Conservation (phyloP, 2,888 invertebrate species). For the Apamea anceps region DNA sequence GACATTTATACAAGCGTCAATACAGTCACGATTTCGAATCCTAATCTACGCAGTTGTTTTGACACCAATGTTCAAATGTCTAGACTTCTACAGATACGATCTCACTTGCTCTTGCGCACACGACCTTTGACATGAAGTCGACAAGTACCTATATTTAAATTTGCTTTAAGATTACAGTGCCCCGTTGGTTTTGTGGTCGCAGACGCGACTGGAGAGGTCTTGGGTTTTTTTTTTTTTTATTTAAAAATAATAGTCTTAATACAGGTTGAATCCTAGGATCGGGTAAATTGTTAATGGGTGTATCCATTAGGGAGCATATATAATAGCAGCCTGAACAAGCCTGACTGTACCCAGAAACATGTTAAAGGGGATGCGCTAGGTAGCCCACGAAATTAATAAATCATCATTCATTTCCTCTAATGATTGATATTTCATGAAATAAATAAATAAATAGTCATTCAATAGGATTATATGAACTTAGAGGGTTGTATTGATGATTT, state of each 20-base stretch:
- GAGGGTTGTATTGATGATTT: no score
- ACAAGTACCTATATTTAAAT: background rate
- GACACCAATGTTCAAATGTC: constrained; percentile 17
- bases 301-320: no score
- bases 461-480: no score
- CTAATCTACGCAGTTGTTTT: constrained; percentile 1
- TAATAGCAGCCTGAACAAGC: no score
- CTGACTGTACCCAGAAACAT: no score
- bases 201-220: background rate
- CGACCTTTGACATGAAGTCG: constrained; percentile 11
- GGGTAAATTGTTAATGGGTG: background rate
- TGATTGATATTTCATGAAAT: no score
- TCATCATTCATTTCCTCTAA: no score
- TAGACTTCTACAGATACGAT: constrained; percentile 23
- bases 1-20: constrained; percentile 18
- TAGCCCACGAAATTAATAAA: no score
- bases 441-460: no score
- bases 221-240: no score
- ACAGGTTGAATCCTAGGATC: background rate
- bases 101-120: background rate
- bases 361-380: no score
- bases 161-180: background rate
- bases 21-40: constrained; percentile 5
- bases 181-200: background rate
- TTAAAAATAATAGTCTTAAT: no score